Evolutionary conservation across 1,140 invertebrate species (phyloP), one percentile per base, ranked within the genome.

Genomic region (Nylanderia fulva): DNA sequence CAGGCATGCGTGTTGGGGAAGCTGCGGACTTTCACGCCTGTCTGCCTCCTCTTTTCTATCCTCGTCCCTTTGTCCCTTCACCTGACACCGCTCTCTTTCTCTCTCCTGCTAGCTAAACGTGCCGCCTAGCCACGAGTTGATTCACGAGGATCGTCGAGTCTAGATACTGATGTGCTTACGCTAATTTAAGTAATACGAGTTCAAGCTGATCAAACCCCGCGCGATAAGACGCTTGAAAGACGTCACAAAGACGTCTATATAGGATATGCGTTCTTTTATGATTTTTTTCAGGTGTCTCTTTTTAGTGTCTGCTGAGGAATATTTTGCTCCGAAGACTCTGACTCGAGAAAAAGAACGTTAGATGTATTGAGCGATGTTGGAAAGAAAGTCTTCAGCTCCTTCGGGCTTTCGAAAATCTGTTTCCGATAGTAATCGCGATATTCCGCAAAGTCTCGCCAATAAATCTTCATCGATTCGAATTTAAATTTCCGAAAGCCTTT

Each of bases 1-100:
- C 39, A 61, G 80, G 80, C 80, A 84, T 75, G 80, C 80, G 80
- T 76, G 68, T 48, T 75, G 69, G 5, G n/a, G n/a, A 24, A 80
- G 21, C 76, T 18, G n/a, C 21, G 63, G 48, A 58, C 48, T 79
- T 68, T 80, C 82, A 58, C 42, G 29, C 15, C 48, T 77, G 58
- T 9, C 45, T 68, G 21, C 36, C 21, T 85, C 33, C 33, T 39
- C 39, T 48, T 60, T 69, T 54, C 52, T 58, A 27, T 2, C 52
- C 33, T 1, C 11, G 13, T 21, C 27, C 39, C 15, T 48, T 15
- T 48, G 15, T 48, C 45, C 42, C 75, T 76, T 54, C 21, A 13
- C 54, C 45, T 56, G 27, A n/a, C n/a, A n/a, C 64, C 56, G 18
- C 27, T 42, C 42, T n/a, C 18, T 75, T 29, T 18, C 24, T 29